A percentile compares a stretch with the other conserved stretches of the same genome.
Evolutionary conservation across 2,113 vertebrate species (phyloP).

Genomic region (Chlorocebus sabaeus): DNA sequence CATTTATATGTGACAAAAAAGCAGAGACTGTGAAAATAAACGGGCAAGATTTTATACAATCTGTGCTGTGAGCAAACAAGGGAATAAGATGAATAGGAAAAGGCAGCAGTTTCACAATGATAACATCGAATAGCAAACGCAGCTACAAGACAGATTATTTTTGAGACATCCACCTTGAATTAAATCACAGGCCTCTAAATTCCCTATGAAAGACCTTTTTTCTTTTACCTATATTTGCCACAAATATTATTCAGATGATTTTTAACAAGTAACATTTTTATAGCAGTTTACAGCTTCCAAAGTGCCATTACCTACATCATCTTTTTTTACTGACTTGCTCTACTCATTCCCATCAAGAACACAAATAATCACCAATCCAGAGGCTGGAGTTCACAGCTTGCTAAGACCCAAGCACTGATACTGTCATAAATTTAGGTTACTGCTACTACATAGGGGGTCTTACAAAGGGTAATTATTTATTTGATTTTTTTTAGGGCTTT

Average conservation of each 20-base stretch:
- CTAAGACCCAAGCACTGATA: background rate
- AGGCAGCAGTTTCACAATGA: slow-evolving; percentile 42
- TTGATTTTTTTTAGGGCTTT: slow-evolving; percentile 37
- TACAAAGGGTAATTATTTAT: slow-evolving; percentile 51
- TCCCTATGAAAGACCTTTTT: background rate
- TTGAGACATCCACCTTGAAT: slow-evolving; percentile 37
- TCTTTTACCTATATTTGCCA: background rate
- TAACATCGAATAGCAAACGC: slow-evolving; percentile 50
- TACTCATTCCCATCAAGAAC: background rate
- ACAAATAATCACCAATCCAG: slow-evolving; percentile 29
- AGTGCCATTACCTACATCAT: background rate
- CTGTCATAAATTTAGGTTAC: slow-evolving; percentile 48
- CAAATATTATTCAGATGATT: slow-evolving; percentile 22
- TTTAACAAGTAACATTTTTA: background rate
- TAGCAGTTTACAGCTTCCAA: slow-evolving; percentile 12
- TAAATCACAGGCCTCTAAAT: slow-evolving; percentile 12
- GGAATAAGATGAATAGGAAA: slow-evolving; percentile 30
- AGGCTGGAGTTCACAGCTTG: background rate
- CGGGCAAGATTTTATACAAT: slow-evolving; percentile 20
- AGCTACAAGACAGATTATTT: slow-evolving; percentile 39
- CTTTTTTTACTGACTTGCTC: slow-evolving; percentile 7
- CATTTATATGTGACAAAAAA: slow-evolving; percentile 50
- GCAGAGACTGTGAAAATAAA: slow-evolving; percentile 58
- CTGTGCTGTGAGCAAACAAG: slow-evolving; percentile 57
- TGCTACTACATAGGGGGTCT: background rate